A percentile compares a stretch with the other conserved stretches of the same genome.
Evolutionary conservation across 2,797 vertebrate species (phyloP).

Genomic region (Ctenochaetus hawaiiensis): DNA sequence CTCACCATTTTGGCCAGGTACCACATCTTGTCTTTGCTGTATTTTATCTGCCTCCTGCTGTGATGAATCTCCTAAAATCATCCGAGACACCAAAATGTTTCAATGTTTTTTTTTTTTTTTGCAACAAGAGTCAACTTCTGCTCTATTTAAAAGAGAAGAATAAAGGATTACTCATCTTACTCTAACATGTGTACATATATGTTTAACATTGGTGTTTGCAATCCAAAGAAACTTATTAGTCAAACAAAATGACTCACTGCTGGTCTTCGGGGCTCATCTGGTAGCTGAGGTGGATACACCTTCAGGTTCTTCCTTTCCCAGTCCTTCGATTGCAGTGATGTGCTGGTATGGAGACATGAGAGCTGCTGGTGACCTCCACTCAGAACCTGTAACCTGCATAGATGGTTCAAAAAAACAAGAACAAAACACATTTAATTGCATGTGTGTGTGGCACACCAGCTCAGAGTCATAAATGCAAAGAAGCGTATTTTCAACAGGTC

Average conservation of each 20-base stretch:
- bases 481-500: not conserved
- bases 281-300: slow-evolving; percentile 91
- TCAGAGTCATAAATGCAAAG: not conserved
- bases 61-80: slow-evolving; percentile 91
- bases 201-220: not conserved
- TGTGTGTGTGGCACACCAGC: not conserved
- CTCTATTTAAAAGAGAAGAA: no score
- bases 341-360: slow-evolving; percentile 88
- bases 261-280: slow-evolving; percentile 90
- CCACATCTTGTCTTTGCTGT: slow-evolving; percentile 99
- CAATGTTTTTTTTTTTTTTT: not conserved
- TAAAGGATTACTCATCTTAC: not conserved
- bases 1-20: slow-evolving; percentile 97
- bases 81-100: not conserved
- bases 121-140: not conserved
- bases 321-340: slow-evolving; percentile 73
- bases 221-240: not conserved
- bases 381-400: slow-evolving; percentile 61
- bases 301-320: slow-evolving; percentile 93
- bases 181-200: no score
- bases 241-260: slow-evolving; percentile 86
- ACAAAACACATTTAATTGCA: rapidly evolving
- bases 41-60: slow-evolving; percentile 94
- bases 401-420: not conserved
- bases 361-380: slow-evolving; percentile 62